A percentile compares a stretch with the other conserved stretches of the same genome.
These are phyloP conservation scores for Lepidochrysops patricia DNA, from an alignment of 2,888 invertebrate genomes.

Conservation along the genomic window DNA sequence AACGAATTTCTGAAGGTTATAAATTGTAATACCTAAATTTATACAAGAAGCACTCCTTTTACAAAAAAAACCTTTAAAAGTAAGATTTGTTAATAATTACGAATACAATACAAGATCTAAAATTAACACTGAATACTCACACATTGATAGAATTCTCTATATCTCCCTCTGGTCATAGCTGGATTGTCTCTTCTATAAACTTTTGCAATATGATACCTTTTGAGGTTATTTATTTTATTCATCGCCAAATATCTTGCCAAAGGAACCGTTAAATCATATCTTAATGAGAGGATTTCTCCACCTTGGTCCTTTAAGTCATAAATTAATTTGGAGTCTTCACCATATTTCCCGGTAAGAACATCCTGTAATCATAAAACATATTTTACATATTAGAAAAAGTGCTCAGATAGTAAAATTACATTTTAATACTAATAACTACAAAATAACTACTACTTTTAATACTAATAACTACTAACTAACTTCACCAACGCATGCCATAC, in stretches of 20 bases:
- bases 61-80: no score
- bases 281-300: conserved; percentile 94
- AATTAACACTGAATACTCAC: conserved; percentile 75
- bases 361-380: conserved; percentile 75
- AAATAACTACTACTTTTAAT: no score
- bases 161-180: conserved; percentile 95
- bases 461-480: no score
- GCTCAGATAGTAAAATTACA: neutral
- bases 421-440: neutral
- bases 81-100: no score
- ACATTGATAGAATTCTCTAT: conserved; percentile 99
- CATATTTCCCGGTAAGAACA: conserved; percentile 98
- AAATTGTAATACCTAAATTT: no score
- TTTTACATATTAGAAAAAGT: conserved; percentile 9
- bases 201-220: conserved; percentile 98
- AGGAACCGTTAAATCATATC: conserved; percentile 98
- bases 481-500: no score
- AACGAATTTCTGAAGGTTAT: no score
- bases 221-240: conserved; percentile 95
- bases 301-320: conserved; percentile 99
- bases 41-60: no score
- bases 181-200: conserved; percentile 99
- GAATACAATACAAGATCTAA: neutral
- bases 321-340: conserved; percentile 98
- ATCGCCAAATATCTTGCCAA: conserved; percentile 98